phyloP scores from a whole-genome alignment of 1,140 invertebrate genomes.

The Periplaneta americana region DNA sequence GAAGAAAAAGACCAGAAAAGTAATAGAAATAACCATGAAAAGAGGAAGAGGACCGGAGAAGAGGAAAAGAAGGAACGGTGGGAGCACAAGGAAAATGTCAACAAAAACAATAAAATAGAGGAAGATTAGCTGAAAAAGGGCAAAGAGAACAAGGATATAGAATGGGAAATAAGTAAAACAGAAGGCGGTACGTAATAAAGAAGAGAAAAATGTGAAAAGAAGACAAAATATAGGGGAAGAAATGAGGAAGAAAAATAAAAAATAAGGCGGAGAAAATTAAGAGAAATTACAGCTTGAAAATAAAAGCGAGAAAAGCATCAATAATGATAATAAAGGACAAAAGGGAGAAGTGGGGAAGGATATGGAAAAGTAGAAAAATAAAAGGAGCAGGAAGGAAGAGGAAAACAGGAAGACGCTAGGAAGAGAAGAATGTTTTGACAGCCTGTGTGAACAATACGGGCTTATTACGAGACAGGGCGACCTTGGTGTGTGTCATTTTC shows the following conservation, averaged over 20 bases:
- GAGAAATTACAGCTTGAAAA: no score
- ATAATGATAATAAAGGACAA: no score
- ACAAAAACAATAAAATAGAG: neutral
- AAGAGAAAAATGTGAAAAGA: neutral
- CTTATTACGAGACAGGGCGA: neutral
- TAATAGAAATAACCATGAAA: neutral
- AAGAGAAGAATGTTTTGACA: no score
- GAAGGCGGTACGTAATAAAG: neutral
- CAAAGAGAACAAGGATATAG: neutral
- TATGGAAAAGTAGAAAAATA: no score
- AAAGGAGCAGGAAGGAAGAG: no score
- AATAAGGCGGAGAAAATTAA: neutral
- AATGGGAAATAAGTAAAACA: neutral
- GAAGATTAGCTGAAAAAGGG: neutral
- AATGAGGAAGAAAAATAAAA: neutral
- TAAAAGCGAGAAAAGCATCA: no score
- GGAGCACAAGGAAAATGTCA: neutral
- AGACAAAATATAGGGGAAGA: neutral
- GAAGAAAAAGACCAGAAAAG: neutral
- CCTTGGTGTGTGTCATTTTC: neutral
- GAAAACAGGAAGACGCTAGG: no score
- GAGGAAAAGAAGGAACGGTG: neutral
- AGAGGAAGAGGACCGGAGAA: neutral
- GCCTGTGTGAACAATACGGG: no score
- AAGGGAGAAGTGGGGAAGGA: no score